Evolutionary conservation across 2,797 vertebrate species (phyloP), one percentile per base, ranked within the genome.

Genomic region (Acanthopagrus latus): DNA sequence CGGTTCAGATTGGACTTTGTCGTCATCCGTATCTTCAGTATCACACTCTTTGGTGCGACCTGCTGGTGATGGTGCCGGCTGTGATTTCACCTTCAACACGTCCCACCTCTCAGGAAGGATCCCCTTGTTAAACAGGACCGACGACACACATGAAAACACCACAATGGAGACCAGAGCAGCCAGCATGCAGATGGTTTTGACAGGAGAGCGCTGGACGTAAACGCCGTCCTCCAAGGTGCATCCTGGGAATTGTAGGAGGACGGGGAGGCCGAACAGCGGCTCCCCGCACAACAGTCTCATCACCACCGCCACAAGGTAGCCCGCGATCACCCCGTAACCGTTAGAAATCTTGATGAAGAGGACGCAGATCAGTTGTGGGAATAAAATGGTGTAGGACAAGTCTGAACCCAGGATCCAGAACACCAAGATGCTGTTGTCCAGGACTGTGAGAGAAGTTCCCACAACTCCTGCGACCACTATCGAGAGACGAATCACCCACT

Each of bases 331-430:
- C 13, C 94, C 91, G 0, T 94, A 95, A 7, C 78, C 81, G 16
- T 95, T 95, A 0, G 91, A 93, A 21, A 77, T 50, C 14, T 82
- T 33, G 11, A 62, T 0, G 0, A 94, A 95, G 56, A 95, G 91
- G 20, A 92, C 80, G 0, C 94, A 96, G 62, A 92, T 88, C 16
- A 95, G 86, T 54, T 96, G 95, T 3, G 95, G 93, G 21, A 94
- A 86, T 11, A 95, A 76, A n/a, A 95, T 55, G 0, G 90, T 79
- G 0, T 95, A 95, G 11, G 92, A 81, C 69, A 96, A 64, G 56
- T 95, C 95, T 8, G 92, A 80, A 0, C 92, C 82, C 63, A 95
- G 83, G 78, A 95, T 91, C 94, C 93, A 95, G 54, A 95, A 89
- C 41, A 86, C 69, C 52, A 87, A 0, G 74, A 94, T 63, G 88